Percentiles rank a stretch among this genome's conserved stretches.
Conservation (phyloP, 2,797 vertebrate species). For the Pseudochirops corinnae region DNA sequence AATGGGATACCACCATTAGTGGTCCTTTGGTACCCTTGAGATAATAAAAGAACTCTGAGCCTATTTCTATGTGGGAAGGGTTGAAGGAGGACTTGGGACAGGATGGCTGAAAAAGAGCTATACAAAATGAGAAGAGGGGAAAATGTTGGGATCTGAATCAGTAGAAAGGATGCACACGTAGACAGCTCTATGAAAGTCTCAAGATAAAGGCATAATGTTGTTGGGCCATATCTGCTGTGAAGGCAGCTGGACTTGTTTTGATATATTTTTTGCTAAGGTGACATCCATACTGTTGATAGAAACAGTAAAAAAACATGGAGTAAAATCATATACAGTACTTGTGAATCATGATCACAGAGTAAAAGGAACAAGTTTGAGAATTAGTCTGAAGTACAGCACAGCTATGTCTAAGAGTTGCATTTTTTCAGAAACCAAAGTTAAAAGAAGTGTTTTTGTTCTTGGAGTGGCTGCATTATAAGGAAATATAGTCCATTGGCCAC, state of each 20-base stretch:
- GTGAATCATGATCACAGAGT: not conserved
- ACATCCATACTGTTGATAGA: not conserved
- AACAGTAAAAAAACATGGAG: not conserved
- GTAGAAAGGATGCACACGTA: not conserved
- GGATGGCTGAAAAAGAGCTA: not conserved
- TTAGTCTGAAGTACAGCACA: not conserved
- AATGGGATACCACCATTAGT: not conserved
- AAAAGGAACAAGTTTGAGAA: not conserved
- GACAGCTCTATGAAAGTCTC: not conserved
- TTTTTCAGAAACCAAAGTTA: not conserved
- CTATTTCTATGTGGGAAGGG: not conserved
- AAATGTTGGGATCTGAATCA: not conserved
- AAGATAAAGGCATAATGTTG: not conserved
- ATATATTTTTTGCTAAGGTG: slow-evolving; percentile 59
- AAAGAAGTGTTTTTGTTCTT: not conserved
- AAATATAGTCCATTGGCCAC: not conserved
- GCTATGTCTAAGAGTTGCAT: not conserved
- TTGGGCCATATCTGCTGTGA: slow-evolving; percentile 59
- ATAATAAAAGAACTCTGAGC: not conserved
- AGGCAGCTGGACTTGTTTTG: slow-evolving; percentile 51
- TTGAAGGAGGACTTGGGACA: not conserved
- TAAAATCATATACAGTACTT: not conserved
- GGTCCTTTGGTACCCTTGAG: not conserved
- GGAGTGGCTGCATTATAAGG: not conserved
- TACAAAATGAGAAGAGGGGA: not conserved